Percentiles rank a stretch among this genome's conserved stretches.
Evolutionary conservation across 35 echinoderm and acorn worm genomes (phyloP).

Genomic region (Ophioderma brevispina): DNA sequence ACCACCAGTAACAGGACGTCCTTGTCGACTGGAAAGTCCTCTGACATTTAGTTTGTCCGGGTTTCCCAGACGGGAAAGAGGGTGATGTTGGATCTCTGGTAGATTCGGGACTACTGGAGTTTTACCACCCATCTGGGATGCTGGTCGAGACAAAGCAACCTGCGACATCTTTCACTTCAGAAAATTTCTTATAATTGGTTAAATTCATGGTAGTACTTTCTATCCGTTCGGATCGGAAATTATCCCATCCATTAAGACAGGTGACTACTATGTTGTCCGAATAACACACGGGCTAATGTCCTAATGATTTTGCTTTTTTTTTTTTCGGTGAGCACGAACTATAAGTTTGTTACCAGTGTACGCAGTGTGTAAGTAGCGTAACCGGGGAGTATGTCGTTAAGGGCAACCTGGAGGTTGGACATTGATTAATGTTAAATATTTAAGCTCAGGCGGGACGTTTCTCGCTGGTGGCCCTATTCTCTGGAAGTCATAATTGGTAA

Average conservation of each 20-base stretch:
- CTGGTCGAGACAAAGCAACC: constrained; percentile 67
- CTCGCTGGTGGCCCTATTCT: not conserved
- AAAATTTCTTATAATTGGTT: no score
- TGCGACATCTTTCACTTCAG: constrained; percentile 68
- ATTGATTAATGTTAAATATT: not conserved
- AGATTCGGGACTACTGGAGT: constrained; percentile 71
- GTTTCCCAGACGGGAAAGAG: constrained; percentile 87
- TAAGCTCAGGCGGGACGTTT: not conserved
- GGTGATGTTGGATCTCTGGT: constrained; percentile 95
- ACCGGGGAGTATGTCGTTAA: not conserved
- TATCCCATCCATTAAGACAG: no score
- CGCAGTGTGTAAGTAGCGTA: not conserved
- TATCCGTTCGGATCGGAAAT: no score
- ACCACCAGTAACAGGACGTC: constrained; percentile 56
- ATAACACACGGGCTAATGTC: no score
- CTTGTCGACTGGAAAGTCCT: constrained; percentile 77
- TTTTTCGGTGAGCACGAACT: no score
- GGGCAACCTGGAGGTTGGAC: not conserved
- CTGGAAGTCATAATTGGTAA: not conserved
- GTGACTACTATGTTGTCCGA: no score
- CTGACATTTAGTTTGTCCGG: constrained; percentile 90
- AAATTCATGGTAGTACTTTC: no score
- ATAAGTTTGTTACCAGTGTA: not conserved
- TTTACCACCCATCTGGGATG: constrained; percentile 57
- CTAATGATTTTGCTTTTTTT: no score